Conservation (phyloP, 2,888 invertebrate species). For the Serrognathus titanus region DNA sequence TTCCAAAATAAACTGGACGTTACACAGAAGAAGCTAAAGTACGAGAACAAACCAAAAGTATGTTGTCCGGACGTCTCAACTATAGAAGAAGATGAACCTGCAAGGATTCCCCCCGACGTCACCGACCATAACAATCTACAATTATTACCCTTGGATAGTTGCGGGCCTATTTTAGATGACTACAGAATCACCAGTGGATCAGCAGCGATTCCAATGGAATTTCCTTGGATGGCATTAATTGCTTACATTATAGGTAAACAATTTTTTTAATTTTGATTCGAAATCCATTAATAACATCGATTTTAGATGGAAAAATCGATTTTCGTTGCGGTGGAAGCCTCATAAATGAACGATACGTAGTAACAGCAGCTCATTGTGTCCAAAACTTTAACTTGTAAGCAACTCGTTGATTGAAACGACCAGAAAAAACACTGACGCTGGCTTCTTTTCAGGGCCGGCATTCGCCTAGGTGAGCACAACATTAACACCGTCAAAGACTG, state of each 20-base stretch:
- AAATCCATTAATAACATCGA: neutral
- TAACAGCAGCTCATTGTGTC: conserved; percentile 61
- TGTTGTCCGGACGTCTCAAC: no score
- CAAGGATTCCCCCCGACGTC: conserved; percentile 38
- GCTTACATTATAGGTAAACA: conserved; percentile 50
- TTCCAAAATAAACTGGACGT: no score
- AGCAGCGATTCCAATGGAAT: conserved; percentile 59
- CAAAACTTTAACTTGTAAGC: conserved; percentile 37
- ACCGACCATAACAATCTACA: conserved; percentile 43
- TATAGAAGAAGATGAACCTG: no score
- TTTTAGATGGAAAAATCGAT: conserved; percentile 35
- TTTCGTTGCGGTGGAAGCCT: conserved; percentile 52
- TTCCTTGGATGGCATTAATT: conserved; percentile 75
- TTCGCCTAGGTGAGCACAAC: conserved; percentile 64
- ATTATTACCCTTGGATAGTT: conserved; percentile 46
- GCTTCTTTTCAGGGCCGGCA: conserved; percentile 50
- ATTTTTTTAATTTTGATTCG: neutral
- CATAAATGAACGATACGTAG: conserved; percentile 49
- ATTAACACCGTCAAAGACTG: conserved; percentile 50
- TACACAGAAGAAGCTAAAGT: no score
- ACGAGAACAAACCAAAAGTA: no score
- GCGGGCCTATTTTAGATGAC: conserved; percentile 57
- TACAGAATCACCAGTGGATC: conserved; percentile 60
- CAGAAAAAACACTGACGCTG: neutral
- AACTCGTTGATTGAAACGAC: neutral